Evolutionary conservation across 2,113 vertebrate genomes (phyloP).

Genomic region (Phyllostomus hastatus): DNA sequence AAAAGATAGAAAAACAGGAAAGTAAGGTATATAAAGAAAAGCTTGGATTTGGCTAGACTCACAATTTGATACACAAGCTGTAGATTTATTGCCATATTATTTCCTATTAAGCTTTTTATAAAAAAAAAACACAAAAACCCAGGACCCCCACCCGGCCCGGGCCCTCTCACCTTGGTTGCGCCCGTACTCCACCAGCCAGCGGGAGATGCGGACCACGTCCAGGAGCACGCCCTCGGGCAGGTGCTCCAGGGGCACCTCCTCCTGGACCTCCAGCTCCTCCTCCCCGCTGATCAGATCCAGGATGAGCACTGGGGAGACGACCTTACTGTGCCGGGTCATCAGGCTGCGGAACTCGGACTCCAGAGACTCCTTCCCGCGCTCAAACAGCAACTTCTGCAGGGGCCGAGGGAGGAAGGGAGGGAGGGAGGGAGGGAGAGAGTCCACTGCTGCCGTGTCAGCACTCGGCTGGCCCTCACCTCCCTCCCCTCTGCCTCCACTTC

Average conservation of each 20-base stretch:
- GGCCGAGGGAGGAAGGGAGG: not conserved
- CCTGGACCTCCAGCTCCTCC: conserved; percentile 92
- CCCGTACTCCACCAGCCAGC: conserved; percentile 96
- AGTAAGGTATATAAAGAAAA: not conserved
- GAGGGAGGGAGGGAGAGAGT: not conserved
- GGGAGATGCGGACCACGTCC: conserved; percentile 92
- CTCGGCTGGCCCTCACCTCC: not conserved
- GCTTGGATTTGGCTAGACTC: not conserved
- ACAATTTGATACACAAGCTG: not conserved
- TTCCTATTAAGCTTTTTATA: not conserved
- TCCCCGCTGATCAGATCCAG: conserved; percentile 92
- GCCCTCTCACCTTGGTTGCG: conserved; percentile 90
- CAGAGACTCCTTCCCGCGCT: conserved; percentile 95
- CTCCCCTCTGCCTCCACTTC: not conserved
- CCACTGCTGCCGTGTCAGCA: rapidly evolving
- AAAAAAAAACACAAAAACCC: not conserved
- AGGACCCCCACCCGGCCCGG: not conserved
- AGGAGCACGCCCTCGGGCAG: conserved; percentile 91
- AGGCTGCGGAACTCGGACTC: conserved; percentile 94
- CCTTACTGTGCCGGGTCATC: conserved; percentile 94
- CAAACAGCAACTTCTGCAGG: conserved; percentile 93
- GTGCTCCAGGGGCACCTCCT: conserved; percentile 92
- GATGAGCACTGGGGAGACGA: conserved; percentile 94
- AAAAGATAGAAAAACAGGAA: not conserved
- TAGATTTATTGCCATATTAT: not conserved